Evolutionary conservation across 2,113 vertebrate species (phyloP).

Genomic region (Macquaria australasica): DNA sequence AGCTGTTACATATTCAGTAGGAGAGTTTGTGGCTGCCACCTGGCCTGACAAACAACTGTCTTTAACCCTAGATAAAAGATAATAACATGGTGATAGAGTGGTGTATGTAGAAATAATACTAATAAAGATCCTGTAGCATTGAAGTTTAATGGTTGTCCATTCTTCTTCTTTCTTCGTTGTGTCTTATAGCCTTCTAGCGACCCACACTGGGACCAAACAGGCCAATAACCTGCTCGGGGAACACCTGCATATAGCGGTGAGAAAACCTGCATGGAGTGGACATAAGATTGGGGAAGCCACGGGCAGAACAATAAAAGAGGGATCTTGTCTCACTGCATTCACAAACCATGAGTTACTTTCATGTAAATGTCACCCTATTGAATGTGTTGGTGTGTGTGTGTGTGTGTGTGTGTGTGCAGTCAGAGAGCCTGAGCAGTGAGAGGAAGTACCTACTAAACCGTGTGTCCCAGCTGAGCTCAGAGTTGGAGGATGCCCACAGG

Average conservation of each 20-base stretch:
- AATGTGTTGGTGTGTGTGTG: not conserved
- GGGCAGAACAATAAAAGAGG: not conserved
- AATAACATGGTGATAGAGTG: not conserved
- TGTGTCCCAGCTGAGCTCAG: constrained; percentile 82
- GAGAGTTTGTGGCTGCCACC: constrained; percentile 17
- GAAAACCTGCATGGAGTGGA: constrained; percentile 15
- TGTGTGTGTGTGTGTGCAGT: constrained; percentile 62
- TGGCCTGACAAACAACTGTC: constrained; percentile 45
- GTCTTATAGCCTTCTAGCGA: constrained; percentile 82
- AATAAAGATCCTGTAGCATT: not conserved
- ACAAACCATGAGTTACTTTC: not conserved
- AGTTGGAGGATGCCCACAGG: constrained; percentile 80
- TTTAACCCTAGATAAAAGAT: not conserved
- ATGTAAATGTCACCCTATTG: not conserved
- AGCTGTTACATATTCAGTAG: constrained; percentile 30
- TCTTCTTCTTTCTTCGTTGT: constrained; percentile 3
- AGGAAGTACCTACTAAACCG: constrained; percentile 79
- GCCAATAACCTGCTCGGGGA: constrained; percentile 80
- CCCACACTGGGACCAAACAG: constrained; percentile 75
- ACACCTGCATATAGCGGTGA: constrained; percentile 84
- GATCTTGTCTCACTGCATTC: not conserved
- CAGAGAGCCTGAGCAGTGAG: constrained; percentile 78
- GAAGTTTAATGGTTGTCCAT: not conserved
- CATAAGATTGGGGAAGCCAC: not conserved
- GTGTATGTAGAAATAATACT: not conserved